phyloP scores from a whole-genome alignment of 2,113 vertebrate species.

The Nannospalax galili region DNA sequence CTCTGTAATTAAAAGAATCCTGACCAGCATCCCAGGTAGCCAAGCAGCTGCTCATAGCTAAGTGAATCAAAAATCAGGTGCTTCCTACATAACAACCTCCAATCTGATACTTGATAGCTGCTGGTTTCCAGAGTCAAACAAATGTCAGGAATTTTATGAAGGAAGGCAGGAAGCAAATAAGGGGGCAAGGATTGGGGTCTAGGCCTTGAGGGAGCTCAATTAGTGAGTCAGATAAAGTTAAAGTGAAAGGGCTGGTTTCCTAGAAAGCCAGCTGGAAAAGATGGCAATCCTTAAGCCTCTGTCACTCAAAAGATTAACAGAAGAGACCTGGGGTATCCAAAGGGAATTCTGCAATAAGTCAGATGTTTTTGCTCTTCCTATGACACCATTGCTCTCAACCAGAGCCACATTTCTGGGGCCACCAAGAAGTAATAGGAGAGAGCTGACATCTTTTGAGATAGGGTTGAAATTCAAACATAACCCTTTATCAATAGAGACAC shows the following conservation, averaged over 20 bases:
- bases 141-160: constrained; percentile 75
- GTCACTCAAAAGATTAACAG: constrained; percentile 80
- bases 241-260: constrained; percentile 71
- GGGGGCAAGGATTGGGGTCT: constrained; percentile 69
- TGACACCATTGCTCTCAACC: neutral
- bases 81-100: constrained; percentile 74
- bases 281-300: constrained; percentile 72
- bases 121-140: constrained; percentile 73
- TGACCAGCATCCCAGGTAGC: constrained; percentile 57
- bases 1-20: constrained; percentile 50
- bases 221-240: constrained; percentile 77
- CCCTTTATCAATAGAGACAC: neutral
- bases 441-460: neutral
- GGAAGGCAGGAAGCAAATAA: constrained; percentile 73
- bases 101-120: constrained; percentile 71
- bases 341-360: constrained; percentile 51
- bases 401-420: constrained; percentile 29
- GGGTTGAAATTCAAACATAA: neutral
- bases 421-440: constrained; percentile 40
- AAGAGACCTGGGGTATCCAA: constrained; percentile 65
- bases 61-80: constrained; percentile 65
- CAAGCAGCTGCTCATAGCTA: neutral
- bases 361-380: constrained; percentile 68
- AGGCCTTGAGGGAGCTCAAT: constrained; percentile 73
- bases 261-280: constrained; percentile 74